Evolutionary conservation across 2,797 vertebrate genomes (phyloP), one percentile per base, ranked within the genome.

Genomic region (Melanogrammus aeglefinus): DNA sequence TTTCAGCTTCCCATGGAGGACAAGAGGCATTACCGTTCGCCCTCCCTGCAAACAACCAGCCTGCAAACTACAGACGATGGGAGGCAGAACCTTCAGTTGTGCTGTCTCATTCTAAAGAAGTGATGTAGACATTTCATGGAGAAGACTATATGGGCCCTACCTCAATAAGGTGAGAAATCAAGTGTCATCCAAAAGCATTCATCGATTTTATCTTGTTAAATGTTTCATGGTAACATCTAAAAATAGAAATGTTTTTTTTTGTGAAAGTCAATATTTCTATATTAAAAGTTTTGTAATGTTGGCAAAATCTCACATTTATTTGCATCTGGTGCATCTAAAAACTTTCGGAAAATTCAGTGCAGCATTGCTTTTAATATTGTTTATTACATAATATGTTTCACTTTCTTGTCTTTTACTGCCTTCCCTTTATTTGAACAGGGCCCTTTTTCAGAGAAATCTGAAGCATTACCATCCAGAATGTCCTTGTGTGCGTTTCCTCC

Each of bases 361-460:
- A 35, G 44, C 44, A 13, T 47, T 13, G 16, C 44, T 13, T 47
- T 13, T 47, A 57, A 57, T 57, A 57, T 57, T 6, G 47, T 57
- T 18, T 6, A 21, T 18, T 57, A 21, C 24, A n/a, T 7, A 24
- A 24, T 21, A 6, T 21, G 6, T 21, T 57, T 57, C 47, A 18
- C 16, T 63, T 63, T n/a, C 7, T 63, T 63, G 57, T 63, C 6
- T 21, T 63, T 8, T 57, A 21, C 38, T 24, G 3, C 38, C 24
- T 9, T 44, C 10, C 24, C 6, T 44, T 74, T 29, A 41, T 39
- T 75, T 75, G 18, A 21, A 41, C 13, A 18, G 18, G 41, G 41
- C 31, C 8, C 12, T 39, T 44, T 74, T 57, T 74, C 33, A 21
- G 63, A 74, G 71, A 74, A 74, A 41, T 51, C 78, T 29, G 33